Percentiles rank a stretch among this genome's conserved stretches.
These are phyloP conservation scores for Caenorhabditis sp. DNA, from an alignment of 2,888 invertebrate species.

Conservation along the genomic window DNA sequence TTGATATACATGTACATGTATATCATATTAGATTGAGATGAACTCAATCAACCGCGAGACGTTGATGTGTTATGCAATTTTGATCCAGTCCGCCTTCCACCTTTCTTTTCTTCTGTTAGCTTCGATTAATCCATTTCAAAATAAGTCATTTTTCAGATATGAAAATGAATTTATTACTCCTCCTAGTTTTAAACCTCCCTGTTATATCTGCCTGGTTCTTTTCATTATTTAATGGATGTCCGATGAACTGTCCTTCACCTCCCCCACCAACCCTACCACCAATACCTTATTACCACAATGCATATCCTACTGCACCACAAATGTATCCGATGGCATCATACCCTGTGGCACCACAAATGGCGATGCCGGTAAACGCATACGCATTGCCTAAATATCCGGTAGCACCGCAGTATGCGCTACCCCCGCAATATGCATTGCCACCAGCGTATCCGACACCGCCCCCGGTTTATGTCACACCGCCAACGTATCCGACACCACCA, in stretches of 20 bases:
- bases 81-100: no score
- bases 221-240: not conserved
- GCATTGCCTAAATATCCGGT: no score
- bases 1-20: not conserved
- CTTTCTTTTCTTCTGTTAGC: no score
- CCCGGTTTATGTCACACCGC: conserved; percentile 14
- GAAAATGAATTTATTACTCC: no score
- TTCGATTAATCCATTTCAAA: no score
- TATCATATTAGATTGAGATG: not conserved
- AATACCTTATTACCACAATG: not conserved
- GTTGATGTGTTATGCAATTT: not conserved
- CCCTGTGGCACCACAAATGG: conserved; percentile 6
- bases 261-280: not conserved
- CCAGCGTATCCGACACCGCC: no score
- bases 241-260: not conserved
- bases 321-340: conserved; percentile 4
- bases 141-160: no score
- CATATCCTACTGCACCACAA: conserved; percentile 19
- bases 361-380: conserved; percentile 8
- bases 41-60: not conserved
- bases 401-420: no score
- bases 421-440: no score
- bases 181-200: not conserved
- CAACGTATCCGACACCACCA: conserved; percentile 17
- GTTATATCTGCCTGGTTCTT: not conserved